phyloP scores from a whole-genome alignment of 2,113 vertebrate species.

The Phalacrocorax aristotelis region DNA sequence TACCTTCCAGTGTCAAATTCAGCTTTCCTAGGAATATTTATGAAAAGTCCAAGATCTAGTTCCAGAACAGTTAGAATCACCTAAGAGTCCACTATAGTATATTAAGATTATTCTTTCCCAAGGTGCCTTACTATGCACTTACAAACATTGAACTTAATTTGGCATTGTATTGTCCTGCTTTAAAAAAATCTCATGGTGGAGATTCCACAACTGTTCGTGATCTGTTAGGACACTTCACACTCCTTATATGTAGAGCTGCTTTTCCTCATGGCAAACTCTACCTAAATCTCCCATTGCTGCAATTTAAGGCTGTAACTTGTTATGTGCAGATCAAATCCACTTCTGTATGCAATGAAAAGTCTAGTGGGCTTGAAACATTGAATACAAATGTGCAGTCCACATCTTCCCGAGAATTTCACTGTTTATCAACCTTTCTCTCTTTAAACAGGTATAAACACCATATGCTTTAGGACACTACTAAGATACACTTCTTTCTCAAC shows the following conservation, averaged over 20 bases:
- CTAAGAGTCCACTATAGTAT: not conserved
- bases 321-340: not conserved
- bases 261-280: not conserved
- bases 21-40: not conserved
- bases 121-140: not conserved
- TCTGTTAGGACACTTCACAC: not conserved
- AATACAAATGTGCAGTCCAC: not conserved
- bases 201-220: not conserved
- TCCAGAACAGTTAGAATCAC: not conserved
- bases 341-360: not conserved
- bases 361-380: not conserved
- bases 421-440: not conserved
- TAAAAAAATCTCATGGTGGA: not conserved
- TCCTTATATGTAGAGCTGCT: not conserved
- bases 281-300: not conserved
- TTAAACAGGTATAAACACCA: not conserved
- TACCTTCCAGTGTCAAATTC: not conserved
- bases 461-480: not conserved
- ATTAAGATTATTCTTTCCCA: not conserved
- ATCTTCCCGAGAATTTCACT: not conserved
- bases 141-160: not conserved
- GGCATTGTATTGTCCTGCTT: not conserved
- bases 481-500: not conserved
- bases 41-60: not conserved
- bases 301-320: not conserved